A percentile compares a stretch with the other conserved stretches of the same genome.
phyloP scores from a whole-genome alignment of 53 echinoderm and acorn worm genomes.

The Paelopatides confundens region DNA sequence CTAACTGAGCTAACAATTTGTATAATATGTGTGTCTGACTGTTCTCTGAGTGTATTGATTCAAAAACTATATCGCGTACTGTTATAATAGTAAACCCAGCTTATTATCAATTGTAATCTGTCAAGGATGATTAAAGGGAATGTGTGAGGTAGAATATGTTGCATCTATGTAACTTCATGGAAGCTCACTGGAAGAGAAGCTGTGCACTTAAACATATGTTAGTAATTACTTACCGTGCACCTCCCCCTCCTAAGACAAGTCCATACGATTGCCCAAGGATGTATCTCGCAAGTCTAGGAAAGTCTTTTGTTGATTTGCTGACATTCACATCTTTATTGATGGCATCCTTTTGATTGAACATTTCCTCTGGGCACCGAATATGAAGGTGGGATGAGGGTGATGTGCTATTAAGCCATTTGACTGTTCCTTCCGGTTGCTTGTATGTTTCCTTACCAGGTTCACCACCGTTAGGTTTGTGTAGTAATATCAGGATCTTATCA shows the following conservation, averaged over 20 bases:
- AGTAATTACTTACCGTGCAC: not conserved
- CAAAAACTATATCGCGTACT: too few species aligned
- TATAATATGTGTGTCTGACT: too few species aligned
- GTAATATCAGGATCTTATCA: not conserved
- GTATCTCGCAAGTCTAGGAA: not conserved
- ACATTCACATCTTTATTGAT: not conserved
- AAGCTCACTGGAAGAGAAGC: too few species aligned
- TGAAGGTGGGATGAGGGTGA: not conserved
- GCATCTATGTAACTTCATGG: too few species aligned
- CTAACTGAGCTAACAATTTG: too few species aligned
- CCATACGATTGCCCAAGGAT: not conserved
- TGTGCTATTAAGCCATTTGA: not conserved
- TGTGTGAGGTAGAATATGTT: too few species aligned
- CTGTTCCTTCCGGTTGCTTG: not conserved
- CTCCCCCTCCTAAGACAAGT: slow-evolving; percentile 19
- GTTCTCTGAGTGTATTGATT: too few species aligned
- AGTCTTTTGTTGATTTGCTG: not conserved
- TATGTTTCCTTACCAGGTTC: too few species aligned
- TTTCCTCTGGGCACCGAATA: not conserved
- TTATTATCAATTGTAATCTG: too few species aligned
- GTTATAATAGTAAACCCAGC: too few species aligned
- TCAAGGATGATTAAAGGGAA: too few species aligned
- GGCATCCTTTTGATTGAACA: not conserved
- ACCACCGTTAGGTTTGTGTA: not conserved
- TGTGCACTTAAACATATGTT: too few species aligned